Evolutionary conservation across 2,888 invertebrate genomes (phyloP).

Genomic region (Apotomis betuletana): DNA sequence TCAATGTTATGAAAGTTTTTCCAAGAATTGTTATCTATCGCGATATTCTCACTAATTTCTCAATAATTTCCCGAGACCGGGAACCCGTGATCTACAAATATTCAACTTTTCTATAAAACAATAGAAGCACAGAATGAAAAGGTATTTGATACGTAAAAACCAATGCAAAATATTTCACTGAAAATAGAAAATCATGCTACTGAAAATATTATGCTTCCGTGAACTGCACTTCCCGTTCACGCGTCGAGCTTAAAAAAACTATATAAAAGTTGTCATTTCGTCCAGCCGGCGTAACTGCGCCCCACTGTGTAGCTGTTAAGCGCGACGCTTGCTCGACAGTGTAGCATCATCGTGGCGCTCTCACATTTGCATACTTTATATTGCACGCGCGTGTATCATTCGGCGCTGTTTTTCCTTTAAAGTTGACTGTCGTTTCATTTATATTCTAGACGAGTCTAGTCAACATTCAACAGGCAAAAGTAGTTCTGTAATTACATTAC

Average conservation of each 20-base stretch:
- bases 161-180: not conserved
- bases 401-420: not conserved
- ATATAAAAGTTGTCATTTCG: conserved; percentile 14
- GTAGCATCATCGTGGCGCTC: conserved; percentile 28
- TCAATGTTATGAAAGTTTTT: too few relatives aligned
- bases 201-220: conserved; percentile 15
- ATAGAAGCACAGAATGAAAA: not conserved
- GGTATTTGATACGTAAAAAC: not conserved
- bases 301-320: conserved; percentile 34
- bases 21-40: too few relatives aligned
- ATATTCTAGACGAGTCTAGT: conserved; percentile 4
- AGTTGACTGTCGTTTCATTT: conserved; percentile 12
- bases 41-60: too few relatives aligned
- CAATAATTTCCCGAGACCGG: not conserved
- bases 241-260: conserved; percentile 6
- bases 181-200: conserved; percentile 5
- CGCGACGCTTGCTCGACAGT: conserved; percentile 30
- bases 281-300: not conserved
- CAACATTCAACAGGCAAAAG: not conserved
- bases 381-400: conserved; percentile 28
- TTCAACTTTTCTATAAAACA: not conserved
- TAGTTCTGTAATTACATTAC: not conserved
- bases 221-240: conserved; percentile 20
- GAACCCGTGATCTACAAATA: not conserved
- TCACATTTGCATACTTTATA: conserved; percentile 40